phyloP scores from a whole-genome alignment of 2,113 vertebrate species.

The Pluvialis apricaria region DNA sequence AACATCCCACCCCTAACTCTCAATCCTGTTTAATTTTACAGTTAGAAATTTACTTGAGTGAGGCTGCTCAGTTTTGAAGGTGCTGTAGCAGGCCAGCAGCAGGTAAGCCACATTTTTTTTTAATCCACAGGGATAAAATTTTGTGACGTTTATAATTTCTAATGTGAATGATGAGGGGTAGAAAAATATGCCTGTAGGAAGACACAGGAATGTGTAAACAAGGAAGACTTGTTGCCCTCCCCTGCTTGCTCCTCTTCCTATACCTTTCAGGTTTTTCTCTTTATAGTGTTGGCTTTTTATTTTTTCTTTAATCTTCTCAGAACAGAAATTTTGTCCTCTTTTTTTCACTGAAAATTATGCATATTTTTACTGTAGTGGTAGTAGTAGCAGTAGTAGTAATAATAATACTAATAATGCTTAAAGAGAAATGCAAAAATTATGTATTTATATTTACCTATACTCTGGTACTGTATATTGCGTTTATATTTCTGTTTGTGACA shows the following conservation, averaged over 20 bases:
- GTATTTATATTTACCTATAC: not conserved
- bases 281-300: not conserved
- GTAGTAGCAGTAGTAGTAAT: too few species aligned
- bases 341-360: not conserved
- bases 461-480: not conserved
- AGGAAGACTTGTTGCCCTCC: not conserved
- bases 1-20: not conserved
- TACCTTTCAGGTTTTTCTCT: not conserved
- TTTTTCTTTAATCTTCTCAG: not conserved
- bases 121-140: fast-evolving
- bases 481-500: not conserved
- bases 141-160: not conserved
- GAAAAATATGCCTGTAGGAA: not conserved
- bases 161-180: not conserved
- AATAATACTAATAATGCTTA: not conserved
- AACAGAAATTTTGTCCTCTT: not conserved
- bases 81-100: fast-evolving
- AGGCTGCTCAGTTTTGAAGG: not conserved
- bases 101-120: not conserved
- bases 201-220: fast-evolving
- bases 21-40: not conserved
- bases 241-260: not conserved
- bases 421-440: not conserved
- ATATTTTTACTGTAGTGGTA: not conserved
- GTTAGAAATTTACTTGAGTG: not conserved